Base-by-base conservation (phyloP, 2,888 invertebrate genomes). In the Phengaris alcon region DNA sequence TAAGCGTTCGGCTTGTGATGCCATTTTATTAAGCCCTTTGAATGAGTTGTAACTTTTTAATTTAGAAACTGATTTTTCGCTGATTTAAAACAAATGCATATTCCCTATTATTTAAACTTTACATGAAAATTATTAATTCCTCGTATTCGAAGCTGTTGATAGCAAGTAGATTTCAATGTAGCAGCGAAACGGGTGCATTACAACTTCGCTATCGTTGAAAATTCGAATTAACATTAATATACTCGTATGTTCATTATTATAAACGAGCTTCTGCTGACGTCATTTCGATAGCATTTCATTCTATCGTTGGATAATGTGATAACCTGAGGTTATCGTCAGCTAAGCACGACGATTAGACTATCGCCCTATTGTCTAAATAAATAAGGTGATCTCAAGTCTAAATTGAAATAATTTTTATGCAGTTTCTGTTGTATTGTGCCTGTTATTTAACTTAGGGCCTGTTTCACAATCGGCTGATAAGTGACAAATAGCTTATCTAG, bases 171-270 rank as follows among this genome's bases (percentile, higher is more conserved):
- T 64, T 35, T 10, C 35, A 64, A 64, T 64, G 35, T 35, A 35
- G 35, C 12, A 35, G 35, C 12, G 35, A 64, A 64, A 12, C 35
- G 64, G 64, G 35, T 51, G 51, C 70, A 70, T 70, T 70, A 22
- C 13, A 70, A 52, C 51, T 52, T 70, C 15, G 70, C 52, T 51
- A 22, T 52, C 70, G 70, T 10, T 59, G 59, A 22, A 59, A 59
- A 59, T 52, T 10, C 12, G 15, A 70, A 70, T 70, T 52, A 70
- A 70, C 15, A 15, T 70, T 22, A 52, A 22, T 12, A 51, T 1
- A 35, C 35, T 35, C 4, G 35, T 48, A 48, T 48, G 22, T 52
- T 70, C 70, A 70, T 70, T 70, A 51, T 13, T 15, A 52, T 51
- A 22, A 15, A 70, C 15, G 52, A n/a, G 15, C 64, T 44, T 68